These are phyloP conservation scores for Stenolophus ochropezus DNA, from an alignment of 2,888 invertebrate species.

Conservation along the genomic window DNA sequence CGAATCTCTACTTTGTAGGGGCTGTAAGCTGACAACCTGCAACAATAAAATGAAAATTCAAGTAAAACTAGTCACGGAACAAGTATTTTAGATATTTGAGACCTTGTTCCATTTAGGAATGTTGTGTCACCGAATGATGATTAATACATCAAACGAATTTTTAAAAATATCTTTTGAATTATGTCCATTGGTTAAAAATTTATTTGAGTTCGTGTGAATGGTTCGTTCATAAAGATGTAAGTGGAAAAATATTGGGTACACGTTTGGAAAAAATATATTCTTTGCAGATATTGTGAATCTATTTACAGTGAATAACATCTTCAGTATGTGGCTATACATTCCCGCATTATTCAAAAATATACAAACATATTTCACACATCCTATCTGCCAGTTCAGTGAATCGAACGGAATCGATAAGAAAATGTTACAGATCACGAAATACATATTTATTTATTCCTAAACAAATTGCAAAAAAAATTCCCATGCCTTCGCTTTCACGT, in stretches of 20 bases:
- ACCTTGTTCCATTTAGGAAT: no score
- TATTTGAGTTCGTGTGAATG: not conserved
- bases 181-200: not conserved
- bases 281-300: not conserved
- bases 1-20: no score
- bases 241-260: not conserved
- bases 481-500: not conserved
- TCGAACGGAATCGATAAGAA: slow-evolving; percentile 7
- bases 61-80: no score
- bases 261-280: not conserved
- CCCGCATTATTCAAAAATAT: slow-evolving; percentile 7
- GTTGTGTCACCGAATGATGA: no score
- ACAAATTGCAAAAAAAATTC: slow-evolving; percentile 18
- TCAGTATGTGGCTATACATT: not conserved
- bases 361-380: slow-evolving; percentile 20
- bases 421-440: slow-evolving; percentile 32
- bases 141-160: no score
- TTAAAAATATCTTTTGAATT: not conserved
- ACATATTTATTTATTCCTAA: slow-evolving; percentile 36
- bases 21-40: no score
- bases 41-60: no score
- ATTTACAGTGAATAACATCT: not conserved
- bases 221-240: not conserved
- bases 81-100: no score
- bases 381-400: slow-evolving; percentile 11